Conservation (phyloP, 2,113 vertebrate genomes). For the cat (Felis catus) region F.catus_Fca126_mat1.0 CM031420.1:61314001-61314500, state of each 20-base stretch:
- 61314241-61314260: background rate
- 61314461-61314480: background rate
- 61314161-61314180: conserved; percentile 10
- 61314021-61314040: background rate
- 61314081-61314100: background rate
- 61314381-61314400: background rate
- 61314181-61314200: conserved; percentile 17
- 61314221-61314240: background rate
- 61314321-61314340: conserved; percentile 37
- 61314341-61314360: background rate
- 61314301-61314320: background rate
- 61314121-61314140: conserved; percentile 24
- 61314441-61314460: background rate
- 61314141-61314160: conserved; percentile 13
- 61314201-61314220: conserved; percentile 7
- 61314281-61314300: background rate
- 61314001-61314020: background rate
- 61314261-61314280: conserved; percentile 16
- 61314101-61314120: conserved; percentile 22
- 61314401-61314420: conserved; percentile 22
- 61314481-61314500: conserved; percentile 14
- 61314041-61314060: conserved; percentile 47
- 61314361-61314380: background rate
- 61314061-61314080: conserved; percentile 18
- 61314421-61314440: background rate